Evolutionary conservation across 2,113 vertebrate genomes (phyloP), one percentile per base, ranked within the genome.

Genomic region (Trichechus manatus): DNA sequence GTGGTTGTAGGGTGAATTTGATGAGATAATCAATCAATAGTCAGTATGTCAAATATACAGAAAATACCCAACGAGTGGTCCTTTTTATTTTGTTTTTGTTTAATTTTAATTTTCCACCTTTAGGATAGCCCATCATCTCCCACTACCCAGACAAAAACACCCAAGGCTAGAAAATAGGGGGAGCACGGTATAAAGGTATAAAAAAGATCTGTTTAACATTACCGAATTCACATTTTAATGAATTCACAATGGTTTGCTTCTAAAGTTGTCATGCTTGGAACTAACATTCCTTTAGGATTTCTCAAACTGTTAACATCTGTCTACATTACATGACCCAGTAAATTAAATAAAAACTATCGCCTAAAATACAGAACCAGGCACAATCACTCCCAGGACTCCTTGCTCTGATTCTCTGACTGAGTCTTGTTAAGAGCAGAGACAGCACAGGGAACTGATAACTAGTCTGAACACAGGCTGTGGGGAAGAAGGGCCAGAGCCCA

Each of bases 221-320:
- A 87, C 70, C 70, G 93, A 94, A 94, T 93, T 96, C 53, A 80
- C 53, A 95, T 89, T 79, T 96, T 74, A 94, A 33, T 96, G 53
- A 92, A 63, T 80, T 89, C 82, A 95, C n/a, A 89, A 83, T 27
- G 14, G 1, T 92, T 88, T 96, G 90, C 94, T 91, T 64, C 0
- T 85, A 96, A 97, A 97, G 91, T 93, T 94, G 33, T 39, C 79
- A 89, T 31, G 36, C 68, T 93, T 93, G 59, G 91, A 94, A 97
- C 23, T 89, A 90, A 97, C 61, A 93, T 96, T 97, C 89, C 89
- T 95, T 94, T 64, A 96, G 74, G 81, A 82, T 95, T 97, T 96
- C 93, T 97, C 84, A 93, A 97, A 93, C 93, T 88, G 90, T 86
- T 95, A 93, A 68, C 81, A 93, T 92, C 87, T 94, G 91, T 81